A percentile compares a stretch with the other conserved stretches of the same genome.
These are phyloP conservation scores for Anas flavirostris DNA, from an alignment of 2,797 vertebrate genomes.

Conservation along the genomic window DNA sequence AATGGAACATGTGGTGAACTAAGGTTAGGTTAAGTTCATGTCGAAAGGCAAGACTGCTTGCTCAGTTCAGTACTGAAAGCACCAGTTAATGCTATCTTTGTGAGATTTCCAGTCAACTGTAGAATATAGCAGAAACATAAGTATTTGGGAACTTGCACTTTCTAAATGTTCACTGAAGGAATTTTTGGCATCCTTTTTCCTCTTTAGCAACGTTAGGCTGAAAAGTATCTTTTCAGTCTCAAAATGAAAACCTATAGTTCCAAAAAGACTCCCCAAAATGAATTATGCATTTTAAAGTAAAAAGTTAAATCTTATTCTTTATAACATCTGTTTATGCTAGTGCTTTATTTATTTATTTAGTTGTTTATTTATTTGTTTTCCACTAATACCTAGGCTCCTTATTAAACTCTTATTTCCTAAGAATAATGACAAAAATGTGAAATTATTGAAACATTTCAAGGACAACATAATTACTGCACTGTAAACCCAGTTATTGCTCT, in stretches of 20 bases:
- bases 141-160: not conserved
- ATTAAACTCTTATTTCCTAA: not conserved
- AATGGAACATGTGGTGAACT: not conserved
- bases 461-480: not conserved
- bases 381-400: not conserved
- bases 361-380: not conserved
- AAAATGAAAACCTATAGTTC: not conserved
- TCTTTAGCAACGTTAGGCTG: not conserved
- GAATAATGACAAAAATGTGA: not conserved
- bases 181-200: not conserved
- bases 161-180: not conserved
- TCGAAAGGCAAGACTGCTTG: not conserved
- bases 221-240: not conserved
- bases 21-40: not conserved
- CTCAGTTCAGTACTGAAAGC: slow-evolving; percentile 21
- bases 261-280: not conserved
- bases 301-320: not conserved
- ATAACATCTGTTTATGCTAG: not conserved
- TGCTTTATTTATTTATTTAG: not conserved
- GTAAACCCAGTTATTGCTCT: not conserved
- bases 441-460: not conserved
- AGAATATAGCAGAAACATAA: not conserved
- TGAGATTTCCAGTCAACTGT: not conserved
- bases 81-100: not conserved
- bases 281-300: not conserved